phyloP scores from a whole-genome alignment of 2,888 invertebrate species.

The Chaetogeoica ovagalla region DNA sequence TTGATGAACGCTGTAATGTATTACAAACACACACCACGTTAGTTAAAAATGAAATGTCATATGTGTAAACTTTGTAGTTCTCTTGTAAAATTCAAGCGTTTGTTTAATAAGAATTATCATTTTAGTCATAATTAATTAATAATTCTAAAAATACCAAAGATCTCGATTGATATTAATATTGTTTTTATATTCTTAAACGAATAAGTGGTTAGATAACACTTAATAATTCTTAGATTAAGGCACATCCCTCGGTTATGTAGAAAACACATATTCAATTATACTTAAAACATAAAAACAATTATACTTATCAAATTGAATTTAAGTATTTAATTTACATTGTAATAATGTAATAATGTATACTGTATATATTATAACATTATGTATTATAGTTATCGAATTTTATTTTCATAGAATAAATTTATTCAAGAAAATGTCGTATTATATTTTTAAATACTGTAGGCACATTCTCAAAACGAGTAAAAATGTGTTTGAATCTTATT shows the following conservation, averaged over 20 bases:
- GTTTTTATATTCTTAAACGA: neutral
- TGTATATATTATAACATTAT: neutral
- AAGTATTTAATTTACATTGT: neutral
- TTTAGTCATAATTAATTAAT: neutral
- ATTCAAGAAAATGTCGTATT: neutral
- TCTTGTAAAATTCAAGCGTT: neutral
- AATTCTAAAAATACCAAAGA: neutral
- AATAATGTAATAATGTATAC: neutral
- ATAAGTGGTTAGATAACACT: neutral
- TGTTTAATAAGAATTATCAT: neutral
- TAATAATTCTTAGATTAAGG: neutral
- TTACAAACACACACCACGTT: neutral
- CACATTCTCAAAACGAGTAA: no score
- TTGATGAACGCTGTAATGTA: constrained; percentile 38
- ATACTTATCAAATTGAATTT: neutral
- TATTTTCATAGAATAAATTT: no score
- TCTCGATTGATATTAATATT: neutral
- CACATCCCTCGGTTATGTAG: neutral
- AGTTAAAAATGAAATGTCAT: constrained; percentile 2
- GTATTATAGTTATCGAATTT: neutral
- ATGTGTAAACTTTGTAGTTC: neutral
- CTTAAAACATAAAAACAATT: neutral
- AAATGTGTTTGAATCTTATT: no score
- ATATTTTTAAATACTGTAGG: neutral
- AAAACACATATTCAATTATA: neutral